These are phyloP conservation scores for Microctenopoma stevenorrisi DNA, from an alignment of 2,797 vertebrate species.

Conservation along the genomic window DNA sequence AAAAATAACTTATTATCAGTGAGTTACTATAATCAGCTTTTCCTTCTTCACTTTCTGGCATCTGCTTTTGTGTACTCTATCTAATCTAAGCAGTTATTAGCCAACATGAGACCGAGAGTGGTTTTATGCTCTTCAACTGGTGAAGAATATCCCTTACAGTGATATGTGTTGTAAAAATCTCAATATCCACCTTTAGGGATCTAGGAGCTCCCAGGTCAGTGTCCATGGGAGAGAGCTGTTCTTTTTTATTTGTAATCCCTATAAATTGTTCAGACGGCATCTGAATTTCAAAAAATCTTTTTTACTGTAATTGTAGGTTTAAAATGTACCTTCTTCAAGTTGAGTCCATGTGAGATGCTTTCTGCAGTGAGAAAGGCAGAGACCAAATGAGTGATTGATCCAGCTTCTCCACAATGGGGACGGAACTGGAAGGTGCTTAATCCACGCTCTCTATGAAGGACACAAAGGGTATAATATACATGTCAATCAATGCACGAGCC, in stretches of 20 bases:
- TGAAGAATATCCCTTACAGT: too few relatives aligned
- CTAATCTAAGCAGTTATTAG: too few relatives aligned
- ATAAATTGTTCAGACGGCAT: background rate
- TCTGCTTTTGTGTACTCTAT: background rate
- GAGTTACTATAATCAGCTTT: background rate
- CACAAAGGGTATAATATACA: background rate
- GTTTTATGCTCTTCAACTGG: background rate
- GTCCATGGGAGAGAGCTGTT: too few relatives aligned
- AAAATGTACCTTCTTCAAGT: constrained; percentile 91
- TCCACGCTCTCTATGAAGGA: constrained; percentile 86
- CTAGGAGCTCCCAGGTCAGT: too few relatives aligned
- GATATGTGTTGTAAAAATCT: too few relatives aligned
- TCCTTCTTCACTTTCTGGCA: background rate
- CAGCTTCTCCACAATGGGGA: constrained; percentile 96
- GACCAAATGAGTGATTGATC: constrained; percentile 96
- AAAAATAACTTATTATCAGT: background rate
- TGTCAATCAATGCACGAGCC: background rate
- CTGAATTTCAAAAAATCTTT: background rate
- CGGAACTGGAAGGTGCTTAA: constrained; percentile 96
- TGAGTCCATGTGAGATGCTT: constrained; percentile 97
- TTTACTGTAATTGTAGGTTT: background rate
- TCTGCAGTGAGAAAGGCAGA: constrained; percentile 95
- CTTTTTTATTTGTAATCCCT: too few relatives aligned
- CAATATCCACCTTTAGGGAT: too few relatives aligned
- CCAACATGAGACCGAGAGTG: too few relatives aligned